Conservation (phyloP, 2,113 vertebrate species). For the Oceanodroma tethys region DNA sequence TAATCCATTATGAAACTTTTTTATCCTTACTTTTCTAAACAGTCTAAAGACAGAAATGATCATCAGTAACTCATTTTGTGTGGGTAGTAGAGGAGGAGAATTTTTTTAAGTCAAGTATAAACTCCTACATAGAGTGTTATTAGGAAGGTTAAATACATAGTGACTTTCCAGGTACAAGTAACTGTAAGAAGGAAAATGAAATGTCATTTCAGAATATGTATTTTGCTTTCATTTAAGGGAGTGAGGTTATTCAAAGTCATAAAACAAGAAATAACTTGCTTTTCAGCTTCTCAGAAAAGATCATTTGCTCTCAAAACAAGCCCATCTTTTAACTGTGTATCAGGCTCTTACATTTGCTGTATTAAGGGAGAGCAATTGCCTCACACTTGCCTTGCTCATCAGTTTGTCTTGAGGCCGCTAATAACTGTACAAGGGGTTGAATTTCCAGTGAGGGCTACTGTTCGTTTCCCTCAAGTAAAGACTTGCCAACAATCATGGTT, state of each 20-base stretch:
- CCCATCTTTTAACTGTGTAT: neutral
- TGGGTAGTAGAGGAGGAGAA: slow-evolving; percentile 28
- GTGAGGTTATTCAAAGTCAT: neutral
- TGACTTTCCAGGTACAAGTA: neutral
- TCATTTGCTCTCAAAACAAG: neutral
- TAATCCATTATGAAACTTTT: slow-evolving; percentile 16
- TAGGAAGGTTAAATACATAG: slow-evolving; percentile 11
- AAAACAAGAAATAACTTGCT: neutral
- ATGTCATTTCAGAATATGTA: neutral
- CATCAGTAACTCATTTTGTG: slow-evolving; percentile 16
- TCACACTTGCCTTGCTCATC: neutral
- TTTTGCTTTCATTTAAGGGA: neutral
- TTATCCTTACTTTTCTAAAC: neutral
- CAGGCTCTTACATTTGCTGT: neutral
- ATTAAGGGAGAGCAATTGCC: neutral
- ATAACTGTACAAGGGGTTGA: neutral
- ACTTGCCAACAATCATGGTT: rapidly evolving
- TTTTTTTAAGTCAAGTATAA: slow-evolving; percentile 16
- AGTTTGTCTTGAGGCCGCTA: neutral
- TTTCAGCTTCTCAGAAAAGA: neutral
- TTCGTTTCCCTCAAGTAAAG: neutral
- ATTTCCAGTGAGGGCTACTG: neutral
- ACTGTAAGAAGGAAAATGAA: neutral
- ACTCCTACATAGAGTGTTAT: slow-evolving; percentile 16
- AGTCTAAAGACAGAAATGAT: neutral